phyloP scores from a whole-genome alignment of 1,140 invertebrate genomes.

The Coptotermes formosanus region DNA sequence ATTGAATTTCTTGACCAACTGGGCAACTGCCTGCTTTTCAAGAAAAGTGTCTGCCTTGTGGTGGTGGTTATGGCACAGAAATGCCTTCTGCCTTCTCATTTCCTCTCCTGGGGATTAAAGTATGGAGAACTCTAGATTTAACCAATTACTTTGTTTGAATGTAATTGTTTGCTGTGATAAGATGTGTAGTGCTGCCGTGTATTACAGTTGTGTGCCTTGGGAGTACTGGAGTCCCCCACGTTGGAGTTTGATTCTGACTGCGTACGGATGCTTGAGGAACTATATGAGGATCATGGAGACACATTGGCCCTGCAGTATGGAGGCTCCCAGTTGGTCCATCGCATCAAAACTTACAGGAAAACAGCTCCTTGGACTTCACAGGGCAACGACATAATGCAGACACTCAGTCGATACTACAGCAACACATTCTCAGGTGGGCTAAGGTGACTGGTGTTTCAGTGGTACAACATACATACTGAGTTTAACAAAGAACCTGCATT shows the following conservation, averaged over 20 bases:
- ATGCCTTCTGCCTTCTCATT: no score
- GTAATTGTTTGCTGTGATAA: no score
- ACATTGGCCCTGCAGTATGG: slow-evolving; percentile 97
- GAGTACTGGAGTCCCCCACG: slow-evolving; percentile 78
- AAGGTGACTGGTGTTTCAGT: neutral
- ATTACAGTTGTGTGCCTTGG: slow-evolving; percentile 74
- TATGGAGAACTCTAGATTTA: no score
- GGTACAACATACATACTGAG: no score
- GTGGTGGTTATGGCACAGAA: no score
- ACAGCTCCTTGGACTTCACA: slow-evolving; percentile 96
- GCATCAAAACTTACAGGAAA: slow-evolving; percentile 88
- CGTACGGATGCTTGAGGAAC: slow-evolving; percentile 88
- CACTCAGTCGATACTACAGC: slow-evolving; percentile 95
- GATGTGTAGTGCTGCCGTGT: no score
- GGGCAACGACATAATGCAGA: slow-evolving; percentile 98
- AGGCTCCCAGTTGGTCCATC: slow-evolving; percentile 95
- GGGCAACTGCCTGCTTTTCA: no score
- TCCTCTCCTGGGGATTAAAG: no score
- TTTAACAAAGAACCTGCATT: no score
- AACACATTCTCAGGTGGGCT: slow-evolving; percentile 88
- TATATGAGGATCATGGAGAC: slow-evolving; percentile 99
- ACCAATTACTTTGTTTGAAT: no score
- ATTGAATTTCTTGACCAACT: no score
- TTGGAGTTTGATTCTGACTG: slow-evolving; percentile 95
- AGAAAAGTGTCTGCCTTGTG: no score